Percentiles rank a stretch among this genome's conserved stretches.
Conservation (phyloP, 2,888 invertebrate species). For the Ophion slaviceki region DNA sequence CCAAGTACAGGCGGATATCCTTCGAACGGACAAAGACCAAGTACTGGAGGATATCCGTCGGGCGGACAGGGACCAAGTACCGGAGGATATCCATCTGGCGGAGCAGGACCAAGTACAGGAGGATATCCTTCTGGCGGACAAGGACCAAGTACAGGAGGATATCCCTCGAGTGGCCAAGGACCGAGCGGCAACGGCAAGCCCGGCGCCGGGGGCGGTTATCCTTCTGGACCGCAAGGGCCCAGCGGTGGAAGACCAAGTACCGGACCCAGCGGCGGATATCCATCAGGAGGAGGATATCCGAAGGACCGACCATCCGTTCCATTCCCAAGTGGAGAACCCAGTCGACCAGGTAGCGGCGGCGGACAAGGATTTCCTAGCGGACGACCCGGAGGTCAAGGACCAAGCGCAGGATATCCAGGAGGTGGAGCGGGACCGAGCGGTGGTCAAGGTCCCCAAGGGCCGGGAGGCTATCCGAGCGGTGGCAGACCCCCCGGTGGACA, state of each 20-base stretch:
- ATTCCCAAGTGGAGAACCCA: constrained; percentile 65
- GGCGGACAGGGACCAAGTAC: constrained; percentile 69
- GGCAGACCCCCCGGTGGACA: constrained; percentile 69
- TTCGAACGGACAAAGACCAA: constrained; percentile 60
- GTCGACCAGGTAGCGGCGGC: constrained; percentile 48
- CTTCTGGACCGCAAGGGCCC: constrained; percentile 67
- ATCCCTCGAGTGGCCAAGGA: constrained; percentile 45
- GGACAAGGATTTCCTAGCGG: constrained; percentile 59
- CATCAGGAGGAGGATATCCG: constrained; percentile 71
- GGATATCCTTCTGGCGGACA: constrained; percentile 54
- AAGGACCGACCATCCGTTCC: constrained; percentile 70
- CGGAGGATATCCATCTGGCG: constrained; percentile 56
- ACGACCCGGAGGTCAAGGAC: constrained; percentile 49
- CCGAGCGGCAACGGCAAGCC: constrained; percentile 63
- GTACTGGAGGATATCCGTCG: constrained; percentile 20
- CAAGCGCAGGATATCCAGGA: constrained; percentile 60
- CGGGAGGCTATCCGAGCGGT: constrained; percentile 56
- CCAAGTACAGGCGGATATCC: constrained; percentile 63
- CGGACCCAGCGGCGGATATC: constrained; percentile 43
- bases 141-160: background rate
- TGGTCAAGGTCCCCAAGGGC: constrained; percentile 61
- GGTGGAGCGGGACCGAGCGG: constrained; percentile 62
- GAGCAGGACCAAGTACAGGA: constrained; percentile 60
- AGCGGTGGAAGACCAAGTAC: constrained; percentile 66
- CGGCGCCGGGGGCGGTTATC: constrained; percentile 69